Evolutionary conservation across 2,888 invertebrate genomes (phyloP).

Genomic region (Pristionchus fissidentatus): DNA sequence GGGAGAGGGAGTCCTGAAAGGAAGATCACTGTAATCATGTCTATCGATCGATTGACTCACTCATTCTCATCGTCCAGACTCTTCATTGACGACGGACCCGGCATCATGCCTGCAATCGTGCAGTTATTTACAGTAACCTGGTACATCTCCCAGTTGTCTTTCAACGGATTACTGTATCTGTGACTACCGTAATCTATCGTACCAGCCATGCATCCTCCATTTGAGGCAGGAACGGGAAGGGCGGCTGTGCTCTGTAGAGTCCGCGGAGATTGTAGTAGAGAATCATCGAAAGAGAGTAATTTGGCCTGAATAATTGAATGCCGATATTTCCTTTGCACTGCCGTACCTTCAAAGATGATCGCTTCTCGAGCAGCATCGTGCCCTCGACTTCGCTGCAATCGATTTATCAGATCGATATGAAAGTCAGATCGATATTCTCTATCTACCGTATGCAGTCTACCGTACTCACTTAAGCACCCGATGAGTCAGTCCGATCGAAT

Average conservation of each 20-base stretch:
- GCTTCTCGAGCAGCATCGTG: conserved; percentile 93
- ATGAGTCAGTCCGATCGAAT: conserved; percentile 98
- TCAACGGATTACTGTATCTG: neutral
- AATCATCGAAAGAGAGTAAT: conserved; percentile 74
- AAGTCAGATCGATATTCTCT: neutral
- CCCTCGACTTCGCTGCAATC: conserved; percentile 94
- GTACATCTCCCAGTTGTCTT: no score
- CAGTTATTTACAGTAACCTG: neutral
- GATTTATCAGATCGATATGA: neutral
- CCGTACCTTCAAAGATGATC: conserved; percentile 80
- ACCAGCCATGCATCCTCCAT: neutral
- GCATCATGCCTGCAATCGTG: conserved; percentile 24
- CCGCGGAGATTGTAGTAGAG: conserved; percentile 72
- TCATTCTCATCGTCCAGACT: conserved; percentile 22
- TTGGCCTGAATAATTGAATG: no score
- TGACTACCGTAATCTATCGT: neutral
- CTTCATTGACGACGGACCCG: conserved; percentile 12
- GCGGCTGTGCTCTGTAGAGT: conserved; percentile 48
- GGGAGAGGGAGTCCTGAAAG: conserved; percentile 2
- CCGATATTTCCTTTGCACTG: neutral
- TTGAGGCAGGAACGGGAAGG: conserved; percentile 45
- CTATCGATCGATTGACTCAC: neutral
- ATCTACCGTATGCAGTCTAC: neutral
- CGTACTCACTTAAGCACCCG: conserved; percentile 90
- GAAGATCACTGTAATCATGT: neutral